Conservation (phyloP, 2,888 invertebrate species). For the Eupithecia centaureata region DNA sequence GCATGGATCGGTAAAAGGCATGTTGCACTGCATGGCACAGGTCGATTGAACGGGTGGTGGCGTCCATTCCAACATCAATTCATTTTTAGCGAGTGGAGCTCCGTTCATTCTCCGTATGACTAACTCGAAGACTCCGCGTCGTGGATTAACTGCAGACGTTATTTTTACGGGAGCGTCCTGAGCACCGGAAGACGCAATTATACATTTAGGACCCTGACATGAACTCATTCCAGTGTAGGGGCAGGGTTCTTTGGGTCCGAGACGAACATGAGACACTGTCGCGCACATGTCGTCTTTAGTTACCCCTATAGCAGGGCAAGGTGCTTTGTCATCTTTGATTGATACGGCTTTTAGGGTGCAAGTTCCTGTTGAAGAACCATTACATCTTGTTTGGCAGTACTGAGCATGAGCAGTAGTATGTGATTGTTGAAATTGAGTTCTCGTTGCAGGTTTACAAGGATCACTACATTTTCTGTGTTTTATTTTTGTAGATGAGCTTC, state of each 20-base stretch:
- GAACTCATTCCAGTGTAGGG: constrained; percentile 63
- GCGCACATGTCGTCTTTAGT: constrained; percentile 65
- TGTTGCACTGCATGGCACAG: constrained; percentile 53
- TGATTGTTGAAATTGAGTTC: constrained; percentile 28
- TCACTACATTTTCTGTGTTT: background rate
- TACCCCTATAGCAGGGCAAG: constrained; percentile 52
- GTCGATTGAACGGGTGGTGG: constrained; percentile 64
- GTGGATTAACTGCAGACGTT: constrained; percentile 65
- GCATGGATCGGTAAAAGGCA: no score
- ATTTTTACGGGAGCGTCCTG: constrained; percentile 68
- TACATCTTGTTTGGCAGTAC: constrained; percentile 50
- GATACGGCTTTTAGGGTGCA: constrained; percentile 58
- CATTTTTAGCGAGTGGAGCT: constrained; percentile 74
- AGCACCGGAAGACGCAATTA: constrained; percentile 54
- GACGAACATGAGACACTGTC: constrained; percentile 71
- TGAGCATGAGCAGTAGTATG: constrained; percentile 32
- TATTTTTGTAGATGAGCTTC: constrained; percentile 42
- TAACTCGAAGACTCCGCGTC: constrained; percentile 76
- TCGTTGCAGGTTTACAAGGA: background rate
- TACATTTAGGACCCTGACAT: constrained; percentile 70
- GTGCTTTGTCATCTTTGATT: constrained; percentile 58
- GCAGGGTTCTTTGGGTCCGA: constrained; percentile 66
- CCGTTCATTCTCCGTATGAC: constrained; percentile 72
- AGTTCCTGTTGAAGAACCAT: constrained; percentile 48
- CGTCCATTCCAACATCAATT: constrained; percentile 78